Base-by-base conservation (phyloP, 35 echinoderm and acorn worm genomes). In the Strongylocentrotus purpuratus region DNA sequence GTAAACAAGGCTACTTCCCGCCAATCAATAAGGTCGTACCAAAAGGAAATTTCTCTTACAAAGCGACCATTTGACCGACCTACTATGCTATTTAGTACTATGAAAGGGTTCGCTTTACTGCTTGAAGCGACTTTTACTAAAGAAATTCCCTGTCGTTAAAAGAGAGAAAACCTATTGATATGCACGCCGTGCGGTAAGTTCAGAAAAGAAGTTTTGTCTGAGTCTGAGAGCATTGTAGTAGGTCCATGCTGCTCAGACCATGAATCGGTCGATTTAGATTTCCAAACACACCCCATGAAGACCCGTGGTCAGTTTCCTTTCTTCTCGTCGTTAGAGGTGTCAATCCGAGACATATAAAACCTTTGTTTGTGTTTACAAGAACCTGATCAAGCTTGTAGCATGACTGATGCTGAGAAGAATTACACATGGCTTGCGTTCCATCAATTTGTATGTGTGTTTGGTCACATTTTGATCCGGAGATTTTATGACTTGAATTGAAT, bases 11-110 rank as follows among this genome's bases (percentile, higher is more conserved):
- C 25, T 33, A 89, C 33, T n/a, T 45, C 11, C n/a, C 20, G 14
- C 87, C 87, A 89, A 89, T 89, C 87, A 89, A 28, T 45, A 46
- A 89, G 12, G 45, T 0, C 12, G 45, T 89, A 89, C 87, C 9
- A 89, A 35, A 46, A 18, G 33, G 14, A 5, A 2, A 33, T 41
- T 22, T 89, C 87, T 32, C 2, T 20, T 46, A 89, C 87, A 89
- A 46, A 89, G 87, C 87, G 14, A 10, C 45, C 6, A 89, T 89
- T 89, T 89, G 87, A 89, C 17, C 41, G n/a, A 89, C 87, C 32
- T 4, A 5, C 7, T 31, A 4, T 9, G 65, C 0, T 6, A n/a
- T 41, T 41, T 41, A 28, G 7, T 78, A 78, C 28, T 78, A 78
- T 78, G 65, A 78, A 78, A 78, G 25, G 65, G n/a, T 78, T 28